Percentiles rank a stretch among this genome's conserved stretches.
These are phyloP conservation scores for Leucoptera coffeella DNA, from an alignment of 2,888 invertebrate genomes.

Conservation along the genomic window DNA sequence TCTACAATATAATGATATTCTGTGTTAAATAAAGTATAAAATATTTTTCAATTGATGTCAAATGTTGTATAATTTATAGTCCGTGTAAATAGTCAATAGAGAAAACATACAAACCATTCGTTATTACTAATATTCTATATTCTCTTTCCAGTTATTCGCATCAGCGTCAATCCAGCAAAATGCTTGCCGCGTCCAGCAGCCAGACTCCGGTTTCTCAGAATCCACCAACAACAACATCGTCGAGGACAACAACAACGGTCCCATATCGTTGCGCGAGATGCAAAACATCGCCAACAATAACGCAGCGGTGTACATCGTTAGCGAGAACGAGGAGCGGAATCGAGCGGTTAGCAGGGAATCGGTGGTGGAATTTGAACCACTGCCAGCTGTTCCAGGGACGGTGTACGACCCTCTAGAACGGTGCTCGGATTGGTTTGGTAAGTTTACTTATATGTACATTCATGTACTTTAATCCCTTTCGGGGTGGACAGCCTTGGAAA, in stretches of 20 bases:
- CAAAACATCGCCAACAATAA: slow-evolving; percentile 55
- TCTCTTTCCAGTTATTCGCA: slow-evolving; percentile 26
- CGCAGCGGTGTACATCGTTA: slow-evolving; percentile 43
- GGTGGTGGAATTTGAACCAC: slow-evolving; percentile 37
- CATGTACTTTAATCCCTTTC: too few species aligned
- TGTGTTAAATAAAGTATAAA: too few species aligned
- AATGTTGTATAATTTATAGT: too few species aligned
- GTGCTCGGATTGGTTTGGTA: slow-evolving; percentile 9
- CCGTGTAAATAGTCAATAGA: too few species aligned
- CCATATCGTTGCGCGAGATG: slow-evolving; percentile 48
- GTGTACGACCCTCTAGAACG: slow-evolving; percentile 2
- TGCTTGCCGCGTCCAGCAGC: slow-evolving; percentile 24
- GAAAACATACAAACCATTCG: background rate
- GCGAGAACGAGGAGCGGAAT: slow-evolving; percentile 42
- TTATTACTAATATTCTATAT: background rate
- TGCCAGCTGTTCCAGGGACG: slow-evolving; percentile 12
- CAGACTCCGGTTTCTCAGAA: slow-evolving; percentile 38
- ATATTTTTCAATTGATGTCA: too few species aligned
- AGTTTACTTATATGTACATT: slow-evolving; percentile 3
- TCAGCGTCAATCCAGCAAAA: slow-evolving; percentile 36
- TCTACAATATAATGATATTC: too few species aligned
- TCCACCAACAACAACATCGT: slow-evolving; percentile 10
- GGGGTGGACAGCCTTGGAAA: background rate
- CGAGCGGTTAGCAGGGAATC: slow-evolving; percentile 29
- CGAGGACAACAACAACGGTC: slow-evolving; percentile 52